These are phyloP conservation scores for Nephrocerus scutellatus DNA, from an alignment of 2,888 invertebrate species.

Conservation along the genomic window DNA sequence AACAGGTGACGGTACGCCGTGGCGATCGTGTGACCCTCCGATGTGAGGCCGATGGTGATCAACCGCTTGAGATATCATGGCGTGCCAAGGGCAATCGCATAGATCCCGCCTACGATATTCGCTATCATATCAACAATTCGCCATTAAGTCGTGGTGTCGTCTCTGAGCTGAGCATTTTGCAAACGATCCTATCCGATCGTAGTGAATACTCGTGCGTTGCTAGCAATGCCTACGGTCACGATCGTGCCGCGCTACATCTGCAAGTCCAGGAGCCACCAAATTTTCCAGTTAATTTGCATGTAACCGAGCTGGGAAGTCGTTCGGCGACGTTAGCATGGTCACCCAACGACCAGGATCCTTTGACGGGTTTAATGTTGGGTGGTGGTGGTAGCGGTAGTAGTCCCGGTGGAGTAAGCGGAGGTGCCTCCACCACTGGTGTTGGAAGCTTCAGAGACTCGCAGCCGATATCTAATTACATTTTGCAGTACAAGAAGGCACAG, in stretches of 20 bases:
- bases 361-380: slow-evolving; percentile 23
- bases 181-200: slow-evolving; percentile 51
- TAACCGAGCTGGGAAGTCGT: slow-evolving; percentile 53
- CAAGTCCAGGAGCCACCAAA: slow-evolving; percentile 57
- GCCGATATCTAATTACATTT: slow-evolving; percentile 53
- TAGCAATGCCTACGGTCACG: slow-evolving; percentile 57
- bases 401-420: too few species aligned
- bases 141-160: slow-evolving; percentile 46
- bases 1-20: slow-evolving; percentile 50
- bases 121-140: slow-evolving; percentile 46
- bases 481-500: slow-evolving; percentile 55
- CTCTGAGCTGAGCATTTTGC: slow-evolving; percentile 53
- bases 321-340: slow-evolving; percentile 55
- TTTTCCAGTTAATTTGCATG: slow-evolving; percentile 54
- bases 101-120: slow-evolving; percentile 50
- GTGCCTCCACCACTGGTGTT: too few species aligned
- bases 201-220: slow-evolving; percentile 59
- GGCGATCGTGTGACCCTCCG: slow-evolving; percentile 50
- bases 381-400: slow-evolving; percentile 26
- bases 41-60: slow-evolving; percentile 52
- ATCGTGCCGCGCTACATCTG: slow-evolving; percentile 48
- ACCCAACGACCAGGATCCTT: slow-evolving; percentile 47
- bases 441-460: slow-evolving; percentile 45
- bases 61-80: slow-evolving; percentile 52
- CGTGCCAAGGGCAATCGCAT: slow-evolving; percentile 49